Conservation (phyloP, 2,113 vertebrate species). For the Ctenomys sociabilis region DNA sequence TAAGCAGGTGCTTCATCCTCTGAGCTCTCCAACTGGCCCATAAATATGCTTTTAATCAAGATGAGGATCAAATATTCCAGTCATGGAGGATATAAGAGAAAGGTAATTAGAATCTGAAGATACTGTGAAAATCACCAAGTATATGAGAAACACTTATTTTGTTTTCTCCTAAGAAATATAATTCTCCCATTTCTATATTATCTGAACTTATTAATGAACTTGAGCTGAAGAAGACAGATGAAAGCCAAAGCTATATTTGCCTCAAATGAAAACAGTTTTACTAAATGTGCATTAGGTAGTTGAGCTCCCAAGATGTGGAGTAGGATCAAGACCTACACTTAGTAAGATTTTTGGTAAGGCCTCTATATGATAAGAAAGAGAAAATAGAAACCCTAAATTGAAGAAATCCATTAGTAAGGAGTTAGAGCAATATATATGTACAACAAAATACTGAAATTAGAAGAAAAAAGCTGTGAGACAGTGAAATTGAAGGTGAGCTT, state of each 20-base stretch:
- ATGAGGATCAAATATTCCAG: background rate
- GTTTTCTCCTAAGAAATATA: background rate
- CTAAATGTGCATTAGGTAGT: background rate
- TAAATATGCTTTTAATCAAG: background rate
- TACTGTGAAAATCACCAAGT: background rate
- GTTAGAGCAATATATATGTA: accelerated
- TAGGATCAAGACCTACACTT: no score
- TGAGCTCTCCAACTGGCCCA: no score
- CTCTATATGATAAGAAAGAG: no score
- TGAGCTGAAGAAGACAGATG: background rate
- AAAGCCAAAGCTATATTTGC: background rate
- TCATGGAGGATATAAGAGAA: background rate
- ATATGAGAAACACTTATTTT: background rate
- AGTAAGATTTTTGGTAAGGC: no score
- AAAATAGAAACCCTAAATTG: background rate
- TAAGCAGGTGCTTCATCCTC: no score
- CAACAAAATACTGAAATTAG: background rate
- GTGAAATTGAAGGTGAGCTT: background rate
- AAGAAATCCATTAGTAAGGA: background rate
- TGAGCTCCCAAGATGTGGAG: background rate
- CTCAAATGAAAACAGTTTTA: background rate
- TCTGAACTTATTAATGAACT: background rate
- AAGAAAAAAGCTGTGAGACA: background rate
- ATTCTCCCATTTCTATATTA: background rate
- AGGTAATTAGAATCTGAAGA: background rate